These are phyloP conservation scores for Manis crassicaudata DNA, from an alignment of 2,797 vertebrate genomes.

Conservation along the genomic window DNA sequence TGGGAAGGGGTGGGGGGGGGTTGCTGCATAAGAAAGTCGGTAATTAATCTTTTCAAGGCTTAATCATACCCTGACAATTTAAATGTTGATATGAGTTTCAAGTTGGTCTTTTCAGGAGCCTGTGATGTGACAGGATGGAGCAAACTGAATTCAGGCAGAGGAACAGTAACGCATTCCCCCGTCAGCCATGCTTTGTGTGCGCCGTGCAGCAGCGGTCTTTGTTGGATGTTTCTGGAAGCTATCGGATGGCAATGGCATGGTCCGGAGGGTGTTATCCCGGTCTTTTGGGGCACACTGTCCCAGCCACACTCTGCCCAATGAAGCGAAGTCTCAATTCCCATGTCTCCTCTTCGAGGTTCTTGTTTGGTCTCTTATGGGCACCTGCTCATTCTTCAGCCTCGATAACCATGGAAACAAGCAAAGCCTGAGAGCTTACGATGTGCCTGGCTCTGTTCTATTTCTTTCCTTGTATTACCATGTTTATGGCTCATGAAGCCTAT, in stretches of 20 bases:
- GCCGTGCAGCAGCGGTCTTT: not conserved
- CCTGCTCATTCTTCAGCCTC: not conserved
- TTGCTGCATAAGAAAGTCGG: not conserved
- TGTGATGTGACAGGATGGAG: not conserved
- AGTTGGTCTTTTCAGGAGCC: conserved; percentile 53
- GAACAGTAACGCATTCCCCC: accelerated
- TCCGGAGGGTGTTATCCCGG: too few relatives aligned
- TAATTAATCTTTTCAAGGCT: conserved; percentile 62
- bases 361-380: not conserved
- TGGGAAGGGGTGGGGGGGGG: not conserved
- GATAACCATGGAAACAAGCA: not conserved
- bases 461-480: not conserved
- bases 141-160: not conserved
- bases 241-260: not conserved
- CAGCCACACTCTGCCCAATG: not conserved
- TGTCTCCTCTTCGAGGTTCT: not conserved
- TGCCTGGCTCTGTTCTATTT: not conserved
- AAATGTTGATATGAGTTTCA: not conserved
- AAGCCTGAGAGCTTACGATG: not conserved
- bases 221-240: not conserved
- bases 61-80: conserved; percentile 59
- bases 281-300: not conserved
- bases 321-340: not conserved
- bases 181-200: not conserved
- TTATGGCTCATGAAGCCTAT: not conserved